Evolutionary conservation across 2,888 invertebrate species (phyloP), one percentile per base, ranked within the genome.

Genomic region (Galeopsomyia nigrocyanea): DNA sequence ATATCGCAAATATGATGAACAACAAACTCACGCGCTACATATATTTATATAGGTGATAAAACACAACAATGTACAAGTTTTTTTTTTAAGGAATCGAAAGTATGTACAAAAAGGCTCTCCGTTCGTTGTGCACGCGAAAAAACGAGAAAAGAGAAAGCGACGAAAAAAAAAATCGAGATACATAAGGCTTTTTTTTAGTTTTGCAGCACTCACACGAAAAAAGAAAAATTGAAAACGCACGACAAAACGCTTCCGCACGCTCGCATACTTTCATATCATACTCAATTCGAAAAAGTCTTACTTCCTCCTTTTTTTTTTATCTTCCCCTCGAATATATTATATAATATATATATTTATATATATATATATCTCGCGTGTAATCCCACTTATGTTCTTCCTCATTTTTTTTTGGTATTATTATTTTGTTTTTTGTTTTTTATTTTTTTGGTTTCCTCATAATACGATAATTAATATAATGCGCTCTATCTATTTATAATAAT

Each of bases 401-500:
- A 26, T 39, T 39, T 39, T 39, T 39, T 39, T 39, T 39, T 39
- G 2, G 26, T 26, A 26, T 26, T 26, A 26, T 31, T 39, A 39
- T 10, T 39, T 3, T 39, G 7, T 39, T 39, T 39, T 31, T 31
- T 31, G 31, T 31, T 31, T 5, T 31, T n/a, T n/a, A n/a, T 31
- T 31, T 31, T 10, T 39, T 39, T 39, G 39, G 39, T 39, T 39
- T 39, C 39, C 39, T 75, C 77, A 78, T 79, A 79, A 71, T 69
- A 75, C 62, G 68, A 78, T 78, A 80, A 39, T 39, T 39, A 39
- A 78, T 80, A 79, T 82, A 82, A 79, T 81, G 82, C 79, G 80
- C 78, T 82, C 82, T 83, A 83, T 83, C 81, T 83, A 83, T 82
- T 80, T 79, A 77, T 82, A 79, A 77, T 22, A 49, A 71, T 75